phyloP scores from a whole-genome alignment of 2,113 vertebrate species.

The Clarias magur region DNA sequence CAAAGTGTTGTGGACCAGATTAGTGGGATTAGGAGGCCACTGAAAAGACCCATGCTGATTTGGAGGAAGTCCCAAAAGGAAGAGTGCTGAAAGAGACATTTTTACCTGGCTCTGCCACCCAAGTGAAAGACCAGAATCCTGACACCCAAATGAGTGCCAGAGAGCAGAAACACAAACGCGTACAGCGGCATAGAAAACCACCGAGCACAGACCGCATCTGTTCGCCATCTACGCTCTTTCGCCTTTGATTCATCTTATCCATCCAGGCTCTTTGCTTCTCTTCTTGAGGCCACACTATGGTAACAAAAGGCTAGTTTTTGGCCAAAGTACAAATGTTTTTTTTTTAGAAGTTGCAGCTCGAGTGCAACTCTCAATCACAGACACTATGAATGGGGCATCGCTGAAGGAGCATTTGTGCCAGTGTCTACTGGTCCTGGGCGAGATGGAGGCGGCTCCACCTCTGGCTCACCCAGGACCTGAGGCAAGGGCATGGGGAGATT shows the following conservation, averaged over 20 bases:
- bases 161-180: constrained; percentile 5
- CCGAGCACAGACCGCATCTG: constrained; percentile 21
- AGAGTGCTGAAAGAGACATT: constrained; percentile 82
- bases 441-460: constrained; percentile 56
- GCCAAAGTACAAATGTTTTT: constrained; percentile 48
- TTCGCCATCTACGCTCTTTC: constrained; percentile 57
- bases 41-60: constrained; percentile 89
- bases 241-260: constrained; percentile 43
- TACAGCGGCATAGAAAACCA: constrained; percentile 27
- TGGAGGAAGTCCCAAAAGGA: constrained; percentile 85
- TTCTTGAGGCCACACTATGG: constrained; percentile 47
- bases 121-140: constrained; percentile 49
- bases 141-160: constrained; percentile 35
- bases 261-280: constrained; percentile 16
- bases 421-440: constrained; percentile 34
- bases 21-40: constrained; percentile 91
- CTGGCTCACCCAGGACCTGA: constrained; percentile 61
- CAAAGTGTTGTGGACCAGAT: constrained; percentile 91
- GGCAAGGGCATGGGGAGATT: constrained; percentile 62
- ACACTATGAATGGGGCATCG: constrained; percentile 38
- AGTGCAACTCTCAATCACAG: constrained; percentile 46
- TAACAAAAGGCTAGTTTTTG: constrained; percentile 55
- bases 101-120: constrained; percentile 78
- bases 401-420: constrained; percentile 31
- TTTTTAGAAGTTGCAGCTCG: constrained; percentile 55